Conservation (phyloP, 1,140 invertebrate species). For the Laodelphax striatellus region DNA sequence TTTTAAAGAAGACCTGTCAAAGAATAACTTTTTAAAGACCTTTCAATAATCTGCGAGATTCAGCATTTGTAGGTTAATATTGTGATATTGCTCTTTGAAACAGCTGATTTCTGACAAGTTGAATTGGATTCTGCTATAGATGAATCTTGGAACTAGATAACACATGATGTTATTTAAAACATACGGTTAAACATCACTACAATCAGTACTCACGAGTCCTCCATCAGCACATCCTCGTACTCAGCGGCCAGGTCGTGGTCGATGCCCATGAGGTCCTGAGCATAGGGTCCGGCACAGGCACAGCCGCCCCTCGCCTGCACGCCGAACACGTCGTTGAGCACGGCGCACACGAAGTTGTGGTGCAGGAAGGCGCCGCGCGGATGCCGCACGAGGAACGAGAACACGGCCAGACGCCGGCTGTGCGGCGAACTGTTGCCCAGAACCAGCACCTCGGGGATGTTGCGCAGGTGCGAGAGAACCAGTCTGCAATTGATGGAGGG, state of each 20-base stretch:
- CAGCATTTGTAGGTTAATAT: too few relatives aligned
- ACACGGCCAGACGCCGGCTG: constrained; percentile 60
- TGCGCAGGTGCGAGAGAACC: constrained; percentile 57
- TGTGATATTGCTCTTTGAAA: too few relatives aligned
- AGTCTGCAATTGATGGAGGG: constrained; percentile 51
- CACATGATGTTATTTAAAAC: too few relatives aligned
- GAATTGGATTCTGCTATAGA: too few relatives aligned
- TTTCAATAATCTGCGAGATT: too few relatives aligned
- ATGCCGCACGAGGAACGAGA: constrained; percentile 78
- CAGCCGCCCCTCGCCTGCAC: constrained; percentile 81
- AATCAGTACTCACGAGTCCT: constrained; percentile 48
- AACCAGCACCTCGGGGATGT: constrained; percentile 64
- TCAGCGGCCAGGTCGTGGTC: constrained; percentile 57
- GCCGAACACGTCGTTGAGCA: constrained; percentile 86
- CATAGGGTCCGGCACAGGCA: constrained; percentile 74
- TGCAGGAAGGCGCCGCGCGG: constrained; percentile 70
- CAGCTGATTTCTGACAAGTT: too few relatives aligned
- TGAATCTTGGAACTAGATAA: too few relatives aligned
- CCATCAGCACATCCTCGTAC: constrained; percentile 62
- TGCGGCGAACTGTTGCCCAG: constrained; percentile 53
- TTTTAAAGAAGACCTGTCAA: too few relatives aligned
- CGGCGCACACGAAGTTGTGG: constrained; percentile 78
- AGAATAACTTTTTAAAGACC: too few relatives aligned
- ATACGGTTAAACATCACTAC: too few relatives aligned
- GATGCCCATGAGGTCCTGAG: constrained; percentile 74